Base-by-base conservation (phyloP, 2,797 vertebrate species). In the Nyctalus aviator region DNA sequence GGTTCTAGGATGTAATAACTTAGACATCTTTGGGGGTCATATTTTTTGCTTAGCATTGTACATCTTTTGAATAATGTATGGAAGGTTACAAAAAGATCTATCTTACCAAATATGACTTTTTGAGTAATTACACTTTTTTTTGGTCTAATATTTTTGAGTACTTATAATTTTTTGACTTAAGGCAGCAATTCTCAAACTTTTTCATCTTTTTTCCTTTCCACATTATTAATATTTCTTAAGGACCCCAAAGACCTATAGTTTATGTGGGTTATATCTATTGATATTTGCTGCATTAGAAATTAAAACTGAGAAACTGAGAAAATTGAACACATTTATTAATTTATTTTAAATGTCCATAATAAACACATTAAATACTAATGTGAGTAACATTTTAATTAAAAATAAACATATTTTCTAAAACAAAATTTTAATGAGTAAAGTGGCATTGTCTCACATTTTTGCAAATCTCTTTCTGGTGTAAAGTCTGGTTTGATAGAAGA, bases 271-370 rank as follows among this genome's bases (percentile, higher is more conserved):
- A 3, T 62, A 59, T 57, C 27, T 82, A 37, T 7, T 78, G 62
- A 73, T 76, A 53, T 55, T 37, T 75, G 59, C 50, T 90, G 32
- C 18, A 48, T 25, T 64, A 44, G 25, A 17, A 68, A 79, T 91
- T 88, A 83, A 95, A 92, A 57, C 6, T 6, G 72, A 90, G 48
- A 85, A 83, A 55, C 8, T 8, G 66, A 90, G 48, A 85, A 83
- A 62, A 88, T 17, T 2, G 37, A 62, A 23, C 3, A 41, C 59
- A 41, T 41, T 76, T 50, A 48, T 23, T 57, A 18, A 35, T 44
- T 91, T 25, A 78, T 68, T 82, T 68, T 69, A 68, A 20, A 73
- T 77, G 30, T 69, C n/a, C 75, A 18, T 27, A 73, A 68, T 76
- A 72, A 91, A 55, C 37, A n/a, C n/a, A 68, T 64, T 46, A 27